phyloP scores from a whole-genome alignment of 1,140 invertebrate species.

The Procambarus virginalis region DNA sequence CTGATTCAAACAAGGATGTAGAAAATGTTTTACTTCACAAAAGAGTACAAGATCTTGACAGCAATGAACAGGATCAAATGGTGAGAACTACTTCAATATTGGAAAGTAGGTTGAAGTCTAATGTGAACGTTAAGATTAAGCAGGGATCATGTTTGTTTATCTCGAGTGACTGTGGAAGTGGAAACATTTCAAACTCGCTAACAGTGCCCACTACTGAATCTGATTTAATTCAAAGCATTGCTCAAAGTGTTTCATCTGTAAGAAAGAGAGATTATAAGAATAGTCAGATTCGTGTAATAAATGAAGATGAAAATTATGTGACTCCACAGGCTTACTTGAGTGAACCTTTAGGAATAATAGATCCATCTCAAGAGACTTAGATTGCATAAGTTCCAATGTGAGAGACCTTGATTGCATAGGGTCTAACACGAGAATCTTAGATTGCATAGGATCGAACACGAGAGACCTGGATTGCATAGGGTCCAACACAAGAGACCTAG shows the following conservation, averaged over 20 bases:
- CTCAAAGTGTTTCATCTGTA: neutral
- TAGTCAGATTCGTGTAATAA: neutral
- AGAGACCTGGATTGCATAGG: no score
- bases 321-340: neutral
- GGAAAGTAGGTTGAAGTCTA: conserved; percentile 33
- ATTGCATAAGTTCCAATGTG: neutral
- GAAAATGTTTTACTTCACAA: conserved; percentile 31
- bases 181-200: neutral
- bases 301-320: neutral
- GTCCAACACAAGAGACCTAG: neutral
- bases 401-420: neutral
- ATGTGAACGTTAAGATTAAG: conserved; percentile 3
- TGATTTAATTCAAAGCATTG: conserved; percentile 12
- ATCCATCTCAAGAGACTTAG: neutral
- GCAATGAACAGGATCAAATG: neutral
- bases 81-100: conserved; percentile 29
- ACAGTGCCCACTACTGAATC: neutral
- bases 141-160: conserved; percentile 2
- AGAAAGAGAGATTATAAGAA: neutral
- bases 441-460: neutral
- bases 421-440: no score
- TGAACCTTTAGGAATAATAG: neutral
- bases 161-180: conserved; percentile 11
- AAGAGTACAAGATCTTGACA: conserved; percentile 15
- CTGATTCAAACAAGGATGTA: conserved; percentile 14